Conservation (phyloP, 2,797 vertebrate species). For the Karalla daura region DNA sequence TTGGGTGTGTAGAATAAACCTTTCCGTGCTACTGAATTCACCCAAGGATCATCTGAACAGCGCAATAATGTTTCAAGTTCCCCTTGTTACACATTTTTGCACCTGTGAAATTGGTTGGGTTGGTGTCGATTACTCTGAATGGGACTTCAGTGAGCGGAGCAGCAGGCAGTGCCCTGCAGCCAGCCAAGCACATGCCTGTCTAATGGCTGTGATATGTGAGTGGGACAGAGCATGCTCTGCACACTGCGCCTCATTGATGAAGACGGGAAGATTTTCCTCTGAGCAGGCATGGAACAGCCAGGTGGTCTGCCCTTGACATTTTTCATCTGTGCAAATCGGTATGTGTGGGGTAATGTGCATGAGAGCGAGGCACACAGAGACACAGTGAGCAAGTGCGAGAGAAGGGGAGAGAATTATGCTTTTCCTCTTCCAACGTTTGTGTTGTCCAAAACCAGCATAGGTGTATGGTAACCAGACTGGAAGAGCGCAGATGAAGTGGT, state of each 20-base stretch:
- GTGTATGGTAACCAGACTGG: constrained; percentile 74
- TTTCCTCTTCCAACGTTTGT: constrained; percentile 70
- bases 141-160: constrained; percentile 62
- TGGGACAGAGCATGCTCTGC: constrained; percentile 64
- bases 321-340: constrained; percentile 77
- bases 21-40: constrained; percentile 38
- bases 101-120: constrained; percentile 71
- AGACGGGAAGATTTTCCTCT: constrained; percentile 76
- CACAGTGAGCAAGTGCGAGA: constrained; percentile 38
- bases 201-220: constrained; percentile 81
- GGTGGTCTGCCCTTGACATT: constrained; percentile 80
- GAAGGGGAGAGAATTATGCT: constrained; percentile 64
- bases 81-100: constrained; percentile 71
- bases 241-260: constrained; percentile 84
- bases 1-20: constrained; percentile 21
- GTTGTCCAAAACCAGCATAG: constrained; percentile 81
- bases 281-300: constrained; percentile 75
- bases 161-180: constrained; percentile 65
- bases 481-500: constrained; percentile 77
- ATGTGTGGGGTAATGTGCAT: constrained; percentile 76
- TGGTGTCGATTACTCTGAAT: constrained; percentile 72
- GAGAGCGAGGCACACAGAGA: constrained; percentile 39
- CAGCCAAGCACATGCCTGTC: constrained; percentile 78
- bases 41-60: constrained; percentile 44
- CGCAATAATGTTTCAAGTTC: constrained; percentile 60